Evolutionary conservation across 2,797 vertebrate genomes (phyloP), one percentile per base, ranked within the genome.

Genomic region (Danionella dracula): DNA sequence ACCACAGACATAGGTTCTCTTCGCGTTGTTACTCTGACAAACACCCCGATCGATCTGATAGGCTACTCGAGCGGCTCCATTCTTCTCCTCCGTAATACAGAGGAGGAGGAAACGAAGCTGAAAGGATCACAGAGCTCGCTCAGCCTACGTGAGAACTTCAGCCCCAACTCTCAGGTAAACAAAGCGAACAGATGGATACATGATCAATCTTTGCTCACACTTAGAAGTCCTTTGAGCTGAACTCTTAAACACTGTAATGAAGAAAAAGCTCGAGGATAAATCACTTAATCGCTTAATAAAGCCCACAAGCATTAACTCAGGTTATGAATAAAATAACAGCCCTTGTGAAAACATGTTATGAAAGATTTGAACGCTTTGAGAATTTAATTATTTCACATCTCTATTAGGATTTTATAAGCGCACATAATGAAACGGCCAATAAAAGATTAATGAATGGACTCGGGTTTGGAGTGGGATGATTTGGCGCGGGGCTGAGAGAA

Each of bases 351-450:
- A 85, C 81, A 85, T 90, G 87, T 93, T 92, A 91, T 92, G 84
- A 84, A 93, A 91, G 94, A 94, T 92, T 89, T 92, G 89, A 91
- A 91, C 85, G 92, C 92, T 93, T 91, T 86, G 89, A 78, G 84
- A 91, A 89, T 90, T 92, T 86, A 85, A 92, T 93, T 94, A 90
- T 83, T 86, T 91, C 88, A 89, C 89, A 94, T 92, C 90, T 94
- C 86, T 88, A 89, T 93, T 93, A 88, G 81, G 83, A 94, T 94
- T 94, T 91, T 90, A 87, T 85, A 90, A 87, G 88, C 87, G 87
- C 85, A 82, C 84, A 90, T 91, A 87, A 88, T 81, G 84, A 84
- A 87, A 73, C 74, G 55, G 49, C 78, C 76, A 76, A 84, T 85
- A 82, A 85, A 85, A 84, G 78, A 85, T 84, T 78, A 84, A 87